Evolutionary conservation across 2,888 invertebrate genomes (phyloP).

Genomic region (Oscheius sp.): DNA sequence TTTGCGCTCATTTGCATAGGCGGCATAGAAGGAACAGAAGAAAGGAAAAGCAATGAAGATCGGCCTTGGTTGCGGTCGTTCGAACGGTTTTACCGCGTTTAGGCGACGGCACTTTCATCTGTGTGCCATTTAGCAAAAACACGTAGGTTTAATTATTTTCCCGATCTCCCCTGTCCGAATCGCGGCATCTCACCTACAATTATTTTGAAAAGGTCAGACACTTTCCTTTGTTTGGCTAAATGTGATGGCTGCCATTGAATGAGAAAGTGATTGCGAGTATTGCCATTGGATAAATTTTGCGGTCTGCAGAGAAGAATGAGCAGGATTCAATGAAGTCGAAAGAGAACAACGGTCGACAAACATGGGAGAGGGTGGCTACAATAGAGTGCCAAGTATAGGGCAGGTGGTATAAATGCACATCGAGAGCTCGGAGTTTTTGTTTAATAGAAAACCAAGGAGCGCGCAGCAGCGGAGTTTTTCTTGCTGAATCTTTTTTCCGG

Average conservation of each 20-base stretch:
- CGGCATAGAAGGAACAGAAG: not conserved
- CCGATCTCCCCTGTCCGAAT: not conserved
- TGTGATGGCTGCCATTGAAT: too few species aligned
- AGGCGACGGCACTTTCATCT: slow-evolving; percentile 12
- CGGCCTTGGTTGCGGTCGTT: slow-evolving; percentile 13
- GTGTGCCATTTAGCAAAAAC: not conserved
- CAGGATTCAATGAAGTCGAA: not conserved
- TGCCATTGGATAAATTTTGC: too few species aligned
- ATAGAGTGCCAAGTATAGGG: slow-evolving; percentile 5
- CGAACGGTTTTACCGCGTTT: slow-evolving; percentile 21
- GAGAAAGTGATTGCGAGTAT: too few species aligned
- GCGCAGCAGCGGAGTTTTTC: not conserved
- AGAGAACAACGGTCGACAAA: slow-evolving; percentile 14
- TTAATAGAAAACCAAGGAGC: not conserved
- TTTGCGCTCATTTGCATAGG: slow-evolving; percentile 17
- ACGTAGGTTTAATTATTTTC: not conserved
- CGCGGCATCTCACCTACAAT: not conserved
- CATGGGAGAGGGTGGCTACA: slow-evolving; percentile 5
- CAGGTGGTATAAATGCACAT: not conserved
- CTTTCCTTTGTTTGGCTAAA: too few species aligned
- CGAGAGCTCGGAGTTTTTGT: not conserved
- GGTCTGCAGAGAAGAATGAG: not conserved
- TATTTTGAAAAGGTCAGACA: not conserved
- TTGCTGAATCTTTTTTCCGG: slow-evolving; percentile 20
- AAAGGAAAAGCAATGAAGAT: not conserved